Base-by-base conservation (phyloP, 2,888 invertebrate species). In the Papilio protenor region DNA sequence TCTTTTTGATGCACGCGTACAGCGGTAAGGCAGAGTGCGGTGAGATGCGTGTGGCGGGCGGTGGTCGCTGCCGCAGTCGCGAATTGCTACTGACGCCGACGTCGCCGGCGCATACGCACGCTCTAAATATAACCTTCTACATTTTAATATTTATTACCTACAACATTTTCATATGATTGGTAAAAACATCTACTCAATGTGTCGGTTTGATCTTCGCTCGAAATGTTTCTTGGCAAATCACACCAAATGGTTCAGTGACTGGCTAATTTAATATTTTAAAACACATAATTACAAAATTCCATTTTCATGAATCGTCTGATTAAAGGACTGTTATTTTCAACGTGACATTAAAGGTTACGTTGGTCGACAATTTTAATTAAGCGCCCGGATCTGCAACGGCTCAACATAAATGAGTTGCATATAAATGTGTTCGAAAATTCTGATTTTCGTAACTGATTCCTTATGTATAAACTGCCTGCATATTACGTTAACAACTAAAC, bases 121-220 rank as follows among this genome's bases (percentile, higher is more conserved):
- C 79, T 85, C 87, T 87, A 85, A 84, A 86, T 85, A 86, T 88
- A 88, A 86, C 86, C 86, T 78, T 83, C 82, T 81, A 86, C 89
- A 87, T 88, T 88, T 89, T 92, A 90, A 92, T 90, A 92, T 94
- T 92, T 93, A 93, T 92, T 90, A 88, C 86, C 82, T 71, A 80
- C 77, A 81, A 89, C 86, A 89, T 89, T 89, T 91, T 90, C 87
- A 85, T 80, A 84, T 87, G 86, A 86, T 88, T 87, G 88, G 86
- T 91, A 89, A 90, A 90, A 87, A 89, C 84, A 83, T 83, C 89
- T 87, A 87, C 84, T 84, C 82, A 84, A 83, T 84, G 82, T 84
- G 78, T 59, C 64, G 75, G 78, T 77, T 77, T 75, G 40, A 76
- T 84, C 85, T 81, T 82, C 81, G 83, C 72, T 84, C 84, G 85